Evolutionary conservation across 2,113 vertebrate genomes (phyloP), one percentile per base, ranked within the genome.

Genomic region (Bufo gargarizans): DNA sequence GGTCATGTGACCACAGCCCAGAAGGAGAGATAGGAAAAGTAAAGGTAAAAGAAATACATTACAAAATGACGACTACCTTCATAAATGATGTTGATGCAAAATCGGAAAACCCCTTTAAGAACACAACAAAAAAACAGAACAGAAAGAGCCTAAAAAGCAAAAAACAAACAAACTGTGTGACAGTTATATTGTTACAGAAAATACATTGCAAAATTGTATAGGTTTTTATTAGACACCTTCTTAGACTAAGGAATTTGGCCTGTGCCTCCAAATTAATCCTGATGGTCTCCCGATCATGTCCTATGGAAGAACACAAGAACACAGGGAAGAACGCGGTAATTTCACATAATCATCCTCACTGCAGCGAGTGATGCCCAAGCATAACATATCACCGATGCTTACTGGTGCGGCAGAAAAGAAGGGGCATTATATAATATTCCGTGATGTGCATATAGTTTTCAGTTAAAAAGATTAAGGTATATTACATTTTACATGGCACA

Each of bases 401-500:
- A 33, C 33, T 33, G 33, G 33, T 71, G 11, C 8, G 16, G 9
- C 49, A 49, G 72, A 19, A 45, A 76, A 49, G 72, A 76, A 76
- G 45, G 45, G 43, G 45, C 72, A 19, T 17, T 7, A 76, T 6
- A 49, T 6, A 4, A 49, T 76, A 43, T 19, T 49, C 45, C 47
- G 72, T 16, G 45, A 49, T 49, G 72, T 76, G 43, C 43, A 76
- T 76, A 76, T 76, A 49, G 47, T 49, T 45, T 69, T 43, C 16
- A 17, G 10, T 4, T 76, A 8, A 3, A 10, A 76, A 49, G 8
- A 76, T 47, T 19, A 16, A 76, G 45, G 45, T 76, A 76, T 49
- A 19, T 76, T 76, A 76, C 43, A 76, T 76, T 72, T 43, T 72
- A 72, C 43, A 76, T 76, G 72, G 72, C 16, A 76, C 43, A 4